Evolutionary conservation across 2,113 vertebrate genomes (phyloP).

Genomic region (Dasyprocta punctata): DNA sequence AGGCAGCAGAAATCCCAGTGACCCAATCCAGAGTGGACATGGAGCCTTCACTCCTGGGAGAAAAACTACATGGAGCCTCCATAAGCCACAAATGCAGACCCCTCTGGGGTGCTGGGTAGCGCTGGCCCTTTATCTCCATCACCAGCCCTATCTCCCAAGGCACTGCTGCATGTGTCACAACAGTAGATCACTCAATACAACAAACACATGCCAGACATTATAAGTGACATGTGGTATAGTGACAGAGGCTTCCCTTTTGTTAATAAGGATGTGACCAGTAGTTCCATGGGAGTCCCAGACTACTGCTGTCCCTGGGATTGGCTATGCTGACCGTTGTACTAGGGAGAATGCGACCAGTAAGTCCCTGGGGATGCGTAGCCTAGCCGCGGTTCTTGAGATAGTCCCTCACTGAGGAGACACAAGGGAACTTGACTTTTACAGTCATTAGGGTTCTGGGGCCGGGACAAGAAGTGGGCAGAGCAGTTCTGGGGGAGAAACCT

Average conservation of each 20-base stretch:
- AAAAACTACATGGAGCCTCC: not conserved
- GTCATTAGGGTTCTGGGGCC: too few relatives aligned
- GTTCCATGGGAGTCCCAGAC: not conserved
- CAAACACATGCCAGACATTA: not conserved
- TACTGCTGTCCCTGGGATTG: fast-evolving
- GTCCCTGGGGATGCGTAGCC: not conserved
- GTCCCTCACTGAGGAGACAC: too few relatives aligned
- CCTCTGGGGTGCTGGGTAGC: not conserved
- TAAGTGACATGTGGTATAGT: not conserved
- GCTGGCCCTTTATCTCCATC: not conserved
- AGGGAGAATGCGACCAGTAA: not conserved
- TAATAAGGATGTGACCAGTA: not conserved
- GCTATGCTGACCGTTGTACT: not conserved
- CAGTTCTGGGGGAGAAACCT: not conserved
- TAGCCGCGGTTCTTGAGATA: fast-evolving
- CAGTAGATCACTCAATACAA: too few relatives aligned
- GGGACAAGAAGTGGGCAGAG: not conserved
- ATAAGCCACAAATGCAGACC: not conserved
- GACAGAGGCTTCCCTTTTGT: not conserved
- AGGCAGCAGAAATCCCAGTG: too few relatives aligned
- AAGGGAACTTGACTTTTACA: not conserved
- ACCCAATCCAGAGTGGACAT: not conserved
- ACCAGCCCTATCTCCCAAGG: not conserved
- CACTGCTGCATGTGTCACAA: not conserved
- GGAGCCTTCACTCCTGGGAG: not conserved